Base-by-base conservation (phyloP, 2,797 vertebrate genomes). In the Lerista edwardsae region DNA sequence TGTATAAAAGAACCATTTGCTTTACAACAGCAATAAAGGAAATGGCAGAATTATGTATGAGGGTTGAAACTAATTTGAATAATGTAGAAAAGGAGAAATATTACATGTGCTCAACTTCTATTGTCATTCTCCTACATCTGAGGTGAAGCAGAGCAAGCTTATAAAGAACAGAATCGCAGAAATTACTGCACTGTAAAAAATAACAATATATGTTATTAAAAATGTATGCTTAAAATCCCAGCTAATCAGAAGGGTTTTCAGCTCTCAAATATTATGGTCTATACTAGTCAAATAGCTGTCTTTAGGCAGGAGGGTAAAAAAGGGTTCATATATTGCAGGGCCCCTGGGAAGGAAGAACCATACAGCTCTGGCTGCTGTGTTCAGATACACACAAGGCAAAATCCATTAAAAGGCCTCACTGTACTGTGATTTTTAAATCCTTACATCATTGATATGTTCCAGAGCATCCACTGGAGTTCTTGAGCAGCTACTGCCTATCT, bases 21-120 rank as follows among this genome's bases (percentile, higher is more conserved):
- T 96, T 96, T 96, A 96, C 91, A 93, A 93, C 94, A 88, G 94
- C 93, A 95, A 95, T 96, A 96, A 96, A 96, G 91, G 90, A 95
- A 96, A 96, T 94, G 93, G 94, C 89, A 95, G 96, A 96, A 94
- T 95, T 94, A 96, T 93, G 94, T 94, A 95, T 92, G 95, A 94
- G 90, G 94, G 91, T 77, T 89, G 84, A 84, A 88, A 84, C 93
- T 95, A 93, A 96, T 96, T 93, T 96, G 95, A 96, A 95, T 96
- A 95, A 94, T 91, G 91, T 89, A 78, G 91, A 93, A 93, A 93
- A 95, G 91, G 91, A 91, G 64, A 85, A 90, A 92, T 84, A 92
- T 90, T 90, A 84, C 90, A 89, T 91, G 83, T 86, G 84, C 78
- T 69, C 84, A 89, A 92, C 86, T 95, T 92, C 94, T 94, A 83